Evolutionary conservation across 1,140 invertebrate genomes (phyloP).

Genomic region (Ectropis grisescens): DNA sequence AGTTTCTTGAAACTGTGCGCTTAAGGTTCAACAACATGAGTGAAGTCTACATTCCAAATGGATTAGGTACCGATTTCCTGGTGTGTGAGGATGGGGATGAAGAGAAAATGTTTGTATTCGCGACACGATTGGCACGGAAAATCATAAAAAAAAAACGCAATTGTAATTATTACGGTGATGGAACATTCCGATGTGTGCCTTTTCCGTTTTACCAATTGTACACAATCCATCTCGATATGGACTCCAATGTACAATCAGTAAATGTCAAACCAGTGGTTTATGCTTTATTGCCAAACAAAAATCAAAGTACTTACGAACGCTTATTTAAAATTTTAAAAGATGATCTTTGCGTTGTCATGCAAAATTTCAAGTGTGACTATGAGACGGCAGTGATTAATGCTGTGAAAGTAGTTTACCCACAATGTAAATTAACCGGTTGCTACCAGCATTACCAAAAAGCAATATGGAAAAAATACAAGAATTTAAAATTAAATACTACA

Average conservation of each 20-base stretch:
- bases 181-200: slow-evolving; percentile 11
- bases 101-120: slow-evolving; percentile 15
- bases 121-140: slow-evolving; percentile 4
- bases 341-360: slow-evolving; percentile 4
- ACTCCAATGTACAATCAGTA: slow-evolving; percentile 2
- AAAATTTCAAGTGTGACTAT: slow-evolving; percentile 14
- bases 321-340: slow-evolving; percentile 9
- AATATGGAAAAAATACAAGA: slow-evolving; percentile 8
- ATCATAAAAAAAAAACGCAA: slow-evolving; percentile 2
- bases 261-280: slow-evolving; percentile 14
- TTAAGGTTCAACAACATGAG: no score
- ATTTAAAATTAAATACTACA: neutral
- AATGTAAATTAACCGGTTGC: slow-evolving; percentile 10
- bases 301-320: slow-evolving; percentile 6
- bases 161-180: slow-evolving; percentile 9
- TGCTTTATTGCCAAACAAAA: slow-evolving; percentile 12
- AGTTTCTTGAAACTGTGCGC: slow-evolving; percentile 5
- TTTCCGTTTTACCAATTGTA: slow-evolving; percentile 16
- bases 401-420: slow-evolving; percentile 6
- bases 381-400: slow-evolving; percentile 12
- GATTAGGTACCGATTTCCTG: slow-evolving; percentile 3
- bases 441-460: slow-evolving; percentile 12
- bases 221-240: slow-evolving; percentile 8
- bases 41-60: slow-evolving; percentile 4
- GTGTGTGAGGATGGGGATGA: slow-evolving; percentile 7